Evolutionary conservation across 2,113 vertebrate species (phyloP).

Genomic region (Megaleporinus macrocephalus): DNA sequence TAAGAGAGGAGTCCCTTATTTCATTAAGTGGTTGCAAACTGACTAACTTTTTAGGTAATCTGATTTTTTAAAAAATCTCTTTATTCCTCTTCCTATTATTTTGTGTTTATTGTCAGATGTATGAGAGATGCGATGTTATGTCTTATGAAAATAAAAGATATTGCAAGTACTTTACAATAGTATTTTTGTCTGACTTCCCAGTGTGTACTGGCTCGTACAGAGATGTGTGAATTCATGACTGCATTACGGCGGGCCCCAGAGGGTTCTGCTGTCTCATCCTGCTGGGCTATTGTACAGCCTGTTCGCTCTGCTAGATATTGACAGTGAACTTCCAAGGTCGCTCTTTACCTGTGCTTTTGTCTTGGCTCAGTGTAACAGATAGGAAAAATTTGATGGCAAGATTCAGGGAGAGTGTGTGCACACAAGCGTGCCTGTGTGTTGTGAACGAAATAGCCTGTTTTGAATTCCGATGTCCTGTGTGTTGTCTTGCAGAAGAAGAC

Average conservation of each 20-base stretch:
- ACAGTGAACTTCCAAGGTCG: constrained; percentile 72
- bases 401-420: background rate
- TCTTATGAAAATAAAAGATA: constrained; percentile 43
- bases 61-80: constrained; percentile 16
- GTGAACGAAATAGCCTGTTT: constrained; percentile 11
- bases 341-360: constrained; percentile 54
- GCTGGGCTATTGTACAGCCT: constrained; percentile 73
- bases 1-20: no score
- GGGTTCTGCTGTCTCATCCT: constrained; percentile 64
- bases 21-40: no score
- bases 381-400: constrained; percentile 13
- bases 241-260: constrained; percentile 59
- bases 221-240: constrained; percentile 54
- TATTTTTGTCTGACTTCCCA: constrained; percentile 52
- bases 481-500: constrained; percentile 91
- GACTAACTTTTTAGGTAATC: constrained; percentile 20
- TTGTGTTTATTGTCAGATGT: constrained; percentile 27
- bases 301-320: constrained; percentile 75
- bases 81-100: constrained; percentile 17
- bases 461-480: constrained; percentile 49
- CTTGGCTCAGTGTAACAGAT: constrained; percentile 43
- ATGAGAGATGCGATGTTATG: constrained; percentile 32
- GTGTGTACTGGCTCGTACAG: constrained; percentile 49
- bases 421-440: background rate
- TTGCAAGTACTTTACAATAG: constrained; percentile 55